phyloP scores from a whole-genome alignment of 2,888 invertebrate species.

The Tiliacea citrago region DNA sequence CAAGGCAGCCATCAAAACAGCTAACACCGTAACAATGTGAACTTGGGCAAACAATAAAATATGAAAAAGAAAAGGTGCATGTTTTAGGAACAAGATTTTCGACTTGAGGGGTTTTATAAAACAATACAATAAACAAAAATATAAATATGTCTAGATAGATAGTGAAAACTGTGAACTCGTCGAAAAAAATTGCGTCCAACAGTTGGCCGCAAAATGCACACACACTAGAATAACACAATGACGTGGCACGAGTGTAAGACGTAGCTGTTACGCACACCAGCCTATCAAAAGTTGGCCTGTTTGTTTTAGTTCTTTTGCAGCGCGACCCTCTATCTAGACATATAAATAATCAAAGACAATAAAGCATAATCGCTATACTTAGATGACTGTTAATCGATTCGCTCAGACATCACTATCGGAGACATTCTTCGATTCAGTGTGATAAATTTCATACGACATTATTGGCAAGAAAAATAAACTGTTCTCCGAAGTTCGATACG shows the following conservation, averaged over 20 bases:
- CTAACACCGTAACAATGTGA: conserved; percentile 52
- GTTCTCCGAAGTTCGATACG: conserved; percentile 60
- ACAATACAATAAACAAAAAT: not conserved
- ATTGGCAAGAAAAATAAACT: conserved; percentile 58
- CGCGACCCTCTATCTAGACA: too few relatives aligned
- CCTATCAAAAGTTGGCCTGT: too few relatives aligned
- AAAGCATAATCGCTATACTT: not conserved
- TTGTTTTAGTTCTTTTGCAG: too few relatives aligned
- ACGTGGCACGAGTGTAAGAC: too few relatives aligned
- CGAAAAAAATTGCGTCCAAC: too few relatives aligned
- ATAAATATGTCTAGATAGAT: too few relatives aligned
- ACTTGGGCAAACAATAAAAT: conserved; percentile 36
- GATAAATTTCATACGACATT: conserved; percentile 39
- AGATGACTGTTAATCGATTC: conserved; percentile 5
- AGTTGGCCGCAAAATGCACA: too few relatives aligned
- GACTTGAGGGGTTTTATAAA: not conserved
- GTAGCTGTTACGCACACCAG: too few relatives aligned
- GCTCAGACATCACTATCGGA: conserved; percentile 1
- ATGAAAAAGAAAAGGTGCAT: conserved; percentile 19
- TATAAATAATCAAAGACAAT: not conserved
- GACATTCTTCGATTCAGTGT: conserved; percentile 21
- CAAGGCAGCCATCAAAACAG: conserved; percentile 55
- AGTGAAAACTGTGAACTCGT: too few relatives aligned
- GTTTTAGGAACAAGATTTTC: conserved; percentile 19
- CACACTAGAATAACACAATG: too few relatives aligned